Evolutionary conservation across 2,888 invertebrate species (phyloP), one percentile per base, ranked within the genome.

Genomic region (Pachycephus smyrnensis): DNA sequence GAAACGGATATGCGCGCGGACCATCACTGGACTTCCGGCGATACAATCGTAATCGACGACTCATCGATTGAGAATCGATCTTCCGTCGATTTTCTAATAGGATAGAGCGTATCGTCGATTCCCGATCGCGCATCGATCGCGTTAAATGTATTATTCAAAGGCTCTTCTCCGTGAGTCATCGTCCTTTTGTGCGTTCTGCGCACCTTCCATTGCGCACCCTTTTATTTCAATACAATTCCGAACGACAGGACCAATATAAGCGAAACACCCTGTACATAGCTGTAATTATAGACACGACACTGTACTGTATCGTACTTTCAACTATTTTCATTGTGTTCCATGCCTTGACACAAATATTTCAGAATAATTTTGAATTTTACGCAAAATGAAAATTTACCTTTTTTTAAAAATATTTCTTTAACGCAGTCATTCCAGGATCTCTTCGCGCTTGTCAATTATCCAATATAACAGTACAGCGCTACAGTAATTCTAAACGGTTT

Each of bases 1-100:
- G 93, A 94, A 93, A 92, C 71, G 71, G 71, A 71, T 11, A 71
- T 9, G 55, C 9, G 55, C 55, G 55, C 9, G 2, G 55, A 55
- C 55, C 55, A 55, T 23, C 55, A 55, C 55, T 55, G 55, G 55
- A 55, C 55, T 55, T 55, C 55, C 55, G 55, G 55, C 55, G 55
- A 55, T 55, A 9, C 55, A 9, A 55, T 55, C 23, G 23, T 23
- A 23, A 55, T 23, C 23, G 55, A 55, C 23, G 55, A 23, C 23
- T 55, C 55, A 55, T 55, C 55, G 55, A 55, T 23, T 23, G 9
- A 55, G 23, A 55, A 55, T 55, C 55, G 55, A 55, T 55, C 55
- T 55, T 9, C 55, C 55, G 23, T 55, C 55, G 55, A 55, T 55
- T 55, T 23, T 55, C 55, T 55, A 55, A 55, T 55, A 55, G 23